Evolutionary conservation across 2,888 invertebrate genomes (phyloP).

Genomic region (Sinhomidia bicolor): DNA sequence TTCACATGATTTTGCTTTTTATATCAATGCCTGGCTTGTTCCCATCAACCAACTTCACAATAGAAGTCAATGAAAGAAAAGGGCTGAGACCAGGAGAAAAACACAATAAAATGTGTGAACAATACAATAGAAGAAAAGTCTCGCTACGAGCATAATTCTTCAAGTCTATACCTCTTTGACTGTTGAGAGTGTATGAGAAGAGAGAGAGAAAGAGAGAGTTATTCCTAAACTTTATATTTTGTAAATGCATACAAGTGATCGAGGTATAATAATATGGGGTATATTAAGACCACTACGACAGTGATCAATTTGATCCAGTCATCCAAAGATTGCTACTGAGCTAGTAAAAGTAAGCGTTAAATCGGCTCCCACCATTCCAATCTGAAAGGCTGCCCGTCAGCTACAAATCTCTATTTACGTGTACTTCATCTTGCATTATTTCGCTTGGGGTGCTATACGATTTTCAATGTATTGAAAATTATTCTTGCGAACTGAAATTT

Average conservation of each 20-base stretch:
- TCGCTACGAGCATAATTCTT: background rate
- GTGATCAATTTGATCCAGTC: slow-evolving; percentile 33
- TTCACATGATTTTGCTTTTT: slow-evolving; percentile 20
- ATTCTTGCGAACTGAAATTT: background rate
- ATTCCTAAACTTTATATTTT: background rate
- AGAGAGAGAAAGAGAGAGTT: background rate
- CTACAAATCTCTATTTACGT: slow-evolving; percentile 33
- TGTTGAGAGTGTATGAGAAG: background rate
- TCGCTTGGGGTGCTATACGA: background rate
- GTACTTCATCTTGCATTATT: background rate
- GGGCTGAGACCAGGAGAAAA: background rate
- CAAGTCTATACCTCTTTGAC: background rate
- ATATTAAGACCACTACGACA: background rate
- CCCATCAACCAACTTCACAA: background rate
- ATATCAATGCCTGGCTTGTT: background rate
- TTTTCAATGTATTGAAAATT: background rate
- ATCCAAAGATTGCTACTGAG: slow-evolving; percentile 12
- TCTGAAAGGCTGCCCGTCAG: slow-evolving; percentile 38
- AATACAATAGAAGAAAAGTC: slow-evolving; percentile 7
- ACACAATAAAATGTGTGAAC: slow-evolving; percentile 5
- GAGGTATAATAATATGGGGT: background rate
- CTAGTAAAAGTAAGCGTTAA: background rate
- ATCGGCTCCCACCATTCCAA: slow-evolving; percentile 12
- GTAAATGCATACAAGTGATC: too few relatives aligned
- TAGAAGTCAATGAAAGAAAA: background rate